Conservation (phyloP, 2,888 invertebrate genomes). For the Drosophila kambysellisi region DNA sequence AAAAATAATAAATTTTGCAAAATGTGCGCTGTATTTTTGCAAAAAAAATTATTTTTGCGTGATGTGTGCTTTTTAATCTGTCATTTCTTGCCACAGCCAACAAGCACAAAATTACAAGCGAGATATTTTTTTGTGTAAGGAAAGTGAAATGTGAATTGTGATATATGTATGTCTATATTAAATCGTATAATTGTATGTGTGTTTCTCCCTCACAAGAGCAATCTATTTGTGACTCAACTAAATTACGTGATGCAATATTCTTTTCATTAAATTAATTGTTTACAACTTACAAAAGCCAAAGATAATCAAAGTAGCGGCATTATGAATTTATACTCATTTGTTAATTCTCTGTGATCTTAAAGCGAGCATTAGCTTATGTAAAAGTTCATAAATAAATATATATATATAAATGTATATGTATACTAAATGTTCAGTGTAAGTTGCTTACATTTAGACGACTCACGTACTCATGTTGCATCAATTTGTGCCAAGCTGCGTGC, state of each 20-base stretch:
- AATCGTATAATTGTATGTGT: background rate
- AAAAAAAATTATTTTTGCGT: conserved; percentile 27
- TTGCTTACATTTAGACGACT: background rate
- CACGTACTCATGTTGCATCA: background rate
- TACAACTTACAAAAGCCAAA: background rate
- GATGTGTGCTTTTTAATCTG: conserved; percentile 34
- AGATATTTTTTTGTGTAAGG: background rate
- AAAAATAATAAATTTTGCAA: conserved; percentile 11
- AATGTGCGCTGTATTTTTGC: conserved; percentile 20
- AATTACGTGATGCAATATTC: conserved; percentile 11
- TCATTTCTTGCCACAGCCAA: conserved; percentile 44
- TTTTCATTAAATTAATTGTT: conserved; percentile 17
- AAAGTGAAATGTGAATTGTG: background rate
- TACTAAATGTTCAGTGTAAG: background rate
- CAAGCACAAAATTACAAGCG: conserved; percentile 33
- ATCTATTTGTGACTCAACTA: background rate
- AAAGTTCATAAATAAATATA: background rate
- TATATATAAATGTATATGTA: too few species aligned
- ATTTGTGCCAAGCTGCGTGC: background rate
- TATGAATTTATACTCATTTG: background rate
- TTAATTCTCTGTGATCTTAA: background rate
- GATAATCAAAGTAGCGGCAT: background rate
- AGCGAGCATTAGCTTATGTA: background rate
- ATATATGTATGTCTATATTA: background rate
- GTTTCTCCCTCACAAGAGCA: background rate